Conservation (phyloP, 1,140 invertebrate genomes). For the Coelopa frigida region DNA sequence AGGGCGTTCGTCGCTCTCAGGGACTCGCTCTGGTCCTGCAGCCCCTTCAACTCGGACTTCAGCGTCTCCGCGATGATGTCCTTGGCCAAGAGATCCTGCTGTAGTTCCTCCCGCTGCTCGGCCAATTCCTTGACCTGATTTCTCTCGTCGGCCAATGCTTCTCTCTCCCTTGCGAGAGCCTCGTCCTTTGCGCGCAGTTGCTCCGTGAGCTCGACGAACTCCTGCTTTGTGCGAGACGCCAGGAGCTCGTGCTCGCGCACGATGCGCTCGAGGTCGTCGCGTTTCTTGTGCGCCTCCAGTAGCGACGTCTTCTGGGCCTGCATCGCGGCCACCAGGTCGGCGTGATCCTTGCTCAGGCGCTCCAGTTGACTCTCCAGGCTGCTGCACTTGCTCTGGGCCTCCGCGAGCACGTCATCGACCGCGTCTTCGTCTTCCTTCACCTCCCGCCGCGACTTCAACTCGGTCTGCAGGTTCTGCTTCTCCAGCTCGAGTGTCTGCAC, state of each 20-base stretch:
- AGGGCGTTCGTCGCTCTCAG: too few species aligned
- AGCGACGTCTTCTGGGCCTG: slow-evolving; percentile 13
- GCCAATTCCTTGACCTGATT: background rate
- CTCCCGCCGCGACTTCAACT: slow-evolving; percentile 44
- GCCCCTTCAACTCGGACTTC: slow-evolving; percentile 1
- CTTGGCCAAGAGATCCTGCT: slow-evolving; percentile 10
- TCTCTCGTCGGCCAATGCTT: slow-evolving; percentile 9
- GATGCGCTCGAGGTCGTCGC: slow-evolving; percentile 8
- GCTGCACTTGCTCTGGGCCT: slow-evolving; percentile 31
- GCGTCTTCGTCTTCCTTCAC: slow-evolving; percentile 44
- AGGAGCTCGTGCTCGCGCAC: slow-evolving; percentile 5
- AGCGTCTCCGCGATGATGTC: slow-evolving; percentile 7
- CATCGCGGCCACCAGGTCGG: slow-evolving; percentile 13
- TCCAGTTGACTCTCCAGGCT: slow-evolving; percentile 18
- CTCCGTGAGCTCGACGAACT: background rate
- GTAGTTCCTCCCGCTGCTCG: background rate
- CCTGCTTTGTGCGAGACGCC: background rate
- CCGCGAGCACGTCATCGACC: slow-evolving; percentile 32
- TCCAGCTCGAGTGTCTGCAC: slow-evolving; percentile 22
- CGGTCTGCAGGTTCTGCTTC: slow-evolving; percentile 26
- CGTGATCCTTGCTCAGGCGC: slow-evolving; percentile 16
- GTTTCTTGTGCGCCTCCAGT: slow-evolving; percentile 11
- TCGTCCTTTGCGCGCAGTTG: background rate
- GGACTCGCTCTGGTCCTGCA: too few species aligned
- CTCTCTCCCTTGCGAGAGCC: too few species aligned